Evolutionary conservation across 30 jellyfish, hydroid and myxozoan genomes (phyloP).

Genomic region (Rhopilema esculentum): DNA sequence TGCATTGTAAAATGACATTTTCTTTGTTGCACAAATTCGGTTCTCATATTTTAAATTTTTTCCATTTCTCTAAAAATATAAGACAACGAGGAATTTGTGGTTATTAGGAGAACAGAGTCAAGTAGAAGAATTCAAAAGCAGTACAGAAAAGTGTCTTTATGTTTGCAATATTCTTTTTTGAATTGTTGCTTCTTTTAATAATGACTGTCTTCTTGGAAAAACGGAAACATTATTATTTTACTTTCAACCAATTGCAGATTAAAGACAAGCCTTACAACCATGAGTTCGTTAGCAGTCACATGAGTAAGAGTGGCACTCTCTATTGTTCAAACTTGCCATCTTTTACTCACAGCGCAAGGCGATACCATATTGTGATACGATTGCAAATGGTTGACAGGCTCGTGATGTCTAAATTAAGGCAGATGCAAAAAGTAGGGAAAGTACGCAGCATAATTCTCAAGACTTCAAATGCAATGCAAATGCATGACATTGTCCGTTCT

Average conservation of each 20-base stretch:
- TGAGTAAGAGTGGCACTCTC: neutral
- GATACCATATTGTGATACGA: neutral
- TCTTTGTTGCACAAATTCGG: too few relatives aligned
- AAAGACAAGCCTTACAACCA: constrained; percentile 2
- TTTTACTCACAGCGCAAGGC: neutral
- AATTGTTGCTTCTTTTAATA: too few relatives aligned
- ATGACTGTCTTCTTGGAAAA: too few relatives aligned
- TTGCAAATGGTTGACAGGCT: neutral
- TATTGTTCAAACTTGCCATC: constrained; percentile 4
- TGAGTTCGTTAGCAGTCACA: constrained; percentile 9
- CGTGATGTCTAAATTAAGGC: neutral
- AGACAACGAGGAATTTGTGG: too few relatives aligned
- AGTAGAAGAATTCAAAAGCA: too few relatives aligned
- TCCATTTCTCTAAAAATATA: too few relatives aligned
- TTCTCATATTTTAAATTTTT: too few relatives aligned
- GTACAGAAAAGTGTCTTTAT: too few relatives aligned
- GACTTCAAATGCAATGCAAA: neutral
- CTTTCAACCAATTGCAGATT: neutral
- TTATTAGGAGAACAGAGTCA: too few relatives aligned
- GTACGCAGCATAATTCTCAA: neutral
- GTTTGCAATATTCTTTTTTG: too few relatives aligned
- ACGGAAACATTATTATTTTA: too few relatives aligned
- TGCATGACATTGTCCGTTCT: constrained; percentile 17
- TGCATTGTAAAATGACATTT: too few relatives aligned
- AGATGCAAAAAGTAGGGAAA: neutral